Evolutionary conservation across 2,113 vertebrate genomes (phyloP), one percentile per base, ranked within the genome.

Genomic region (Podiceps cristatus): DNA sequence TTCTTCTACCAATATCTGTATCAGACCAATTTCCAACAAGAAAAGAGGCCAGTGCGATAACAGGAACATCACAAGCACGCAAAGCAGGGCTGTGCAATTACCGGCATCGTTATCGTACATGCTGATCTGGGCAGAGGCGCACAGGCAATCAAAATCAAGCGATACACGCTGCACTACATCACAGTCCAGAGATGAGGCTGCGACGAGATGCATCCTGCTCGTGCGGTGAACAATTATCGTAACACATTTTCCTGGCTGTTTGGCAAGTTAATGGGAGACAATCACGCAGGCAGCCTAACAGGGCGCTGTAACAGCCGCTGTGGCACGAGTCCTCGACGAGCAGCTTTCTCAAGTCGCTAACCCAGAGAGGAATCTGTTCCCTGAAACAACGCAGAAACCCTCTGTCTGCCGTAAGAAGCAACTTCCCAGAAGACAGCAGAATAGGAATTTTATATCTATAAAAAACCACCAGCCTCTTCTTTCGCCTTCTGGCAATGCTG

Each of bases 281-380:
- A 28, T 2, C 42, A 37, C 3, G 1, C 60, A 63, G 68, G 74
- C 52, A 79, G 44, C 40, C 10, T 19, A 31, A 5, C 29, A 12
- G 20, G 42, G 71, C 4, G 12, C 22, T 3, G 5, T 5, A 62
- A 9, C 6, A 49, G 27, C 42, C 62, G 13, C 50, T 1, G 1
- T 1, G 42, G 37, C 20, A 27, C 0, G 1, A 33, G 45, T 37
- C 9, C 3, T 18, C 13, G 0, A 0, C 0, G 1, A 52, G 50
- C 50, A 35, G 37, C 13, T 28, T 63, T 29, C 69, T 29, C 15
- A 62, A 63, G 11, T 11, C 35, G n/a, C 47, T 3, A 58, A 50
- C 2, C 52, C 91, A 29, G 64, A 0, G 1, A 88, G 45, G 58
- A 74, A 72, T 9, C 52, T 25, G 20, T 1, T 55, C 53, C 63